phyloP scores from a whole-genome alignment of 1,140 invertebrate genomes.

The Globodera rostochiensis region DNA sequence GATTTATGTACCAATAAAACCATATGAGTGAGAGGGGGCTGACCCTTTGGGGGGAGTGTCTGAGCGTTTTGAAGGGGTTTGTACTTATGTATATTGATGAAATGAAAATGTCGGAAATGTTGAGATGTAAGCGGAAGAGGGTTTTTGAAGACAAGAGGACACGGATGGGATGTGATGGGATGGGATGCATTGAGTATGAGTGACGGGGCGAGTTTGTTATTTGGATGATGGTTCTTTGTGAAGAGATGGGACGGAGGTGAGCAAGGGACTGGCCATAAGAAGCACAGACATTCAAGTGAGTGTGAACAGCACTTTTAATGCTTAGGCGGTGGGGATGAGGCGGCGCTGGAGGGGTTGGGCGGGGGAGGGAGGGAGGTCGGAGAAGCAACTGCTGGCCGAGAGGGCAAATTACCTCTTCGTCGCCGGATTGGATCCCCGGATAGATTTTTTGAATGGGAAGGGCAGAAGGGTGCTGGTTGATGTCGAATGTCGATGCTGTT shows the following conservation, averaged over 20 bases:
- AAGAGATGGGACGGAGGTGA: not conserved
- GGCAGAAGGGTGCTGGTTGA: not conserved
- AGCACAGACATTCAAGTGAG: constrained; percentile 3
- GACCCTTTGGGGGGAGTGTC: not conserved
- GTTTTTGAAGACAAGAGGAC: too few relatives aligned
- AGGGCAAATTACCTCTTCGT: not conserved
- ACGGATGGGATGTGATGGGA: not conserved
- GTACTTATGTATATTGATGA: not conserved
- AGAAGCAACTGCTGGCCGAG: not conserved
- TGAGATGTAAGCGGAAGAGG: not conserved
- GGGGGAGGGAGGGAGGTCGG: not conserved
- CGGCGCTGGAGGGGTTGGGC: not conserved
- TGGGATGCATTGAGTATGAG: constrained; percentile 12
- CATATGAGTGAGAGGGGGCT: not conserved
- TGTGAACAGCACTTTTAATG: constrained; percentile 11
- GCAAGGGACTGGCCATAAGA: not conserved
- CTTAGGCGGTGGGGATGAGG: not conserved
- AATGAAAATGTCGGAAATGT: not conserved
- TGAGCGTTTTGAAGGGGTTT: not conserved
- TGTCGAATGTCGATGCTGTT: not conserved
- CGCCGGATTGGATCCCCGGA: not conserved
- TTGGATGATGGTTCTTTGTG: not conserved
- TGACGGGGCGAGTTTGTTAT: not conserved
- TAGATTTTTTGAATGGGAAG: not conserved
- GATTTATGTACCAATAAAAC: not conserved